Base-by-base conservation (phyloP, 2,888 invertebrate genomes). In the Ganaspis brasiliensis region DNA sequence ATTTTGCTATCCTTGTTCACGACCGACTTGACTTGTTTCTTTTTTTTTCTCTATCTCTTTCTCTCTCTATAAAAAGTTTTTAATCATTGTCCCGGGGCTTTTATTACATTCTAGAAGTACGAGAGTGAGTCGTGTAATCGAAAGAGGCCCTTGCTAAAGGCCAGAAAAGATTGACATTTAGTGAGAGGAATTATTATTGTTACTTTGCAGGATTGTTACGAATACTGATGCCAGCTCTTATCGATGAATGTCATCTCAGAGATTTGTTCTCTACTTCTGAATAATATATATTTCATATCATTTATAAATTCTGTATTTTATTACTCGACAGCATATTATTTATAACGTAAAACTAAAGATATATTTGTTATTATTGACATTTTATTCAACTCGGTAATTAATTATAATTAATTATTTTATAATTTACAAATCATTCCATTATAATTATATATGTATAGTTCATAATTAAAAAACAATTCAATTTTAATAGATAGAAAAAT, bases 111-210 rank as follows among this genome's bases (percentile, higher is more conserved):
- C 63, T 63, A 63, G 16, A 12, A 16, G 40, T 63, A 35, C 16
- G 19, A 35, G 52, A 52, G 45, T 40, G 21, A 63, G 5, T 40
- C 63, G 63, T 40, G 45, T 40, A 45, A 63, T 63, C n/a, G 63
- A 63, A 63, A 63, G 26, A 21, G 8, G 40, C 8, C 24, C 24
- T 40, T 63, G 37, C 12, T 63, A 63, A 63, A 63, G 40, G 63
- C 63, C 63, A 40, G 61, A 21, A 19, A 40, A 63, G 63, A 63
- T 40, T 63, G 63, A 40, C 63, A 63, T 63, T 63, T 63, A 63
- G 63, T n/a, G 49, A 63, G 24, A 63, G 63, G 63, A 37, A 63
- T 63, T 63, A 63, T 63, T 63, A 19, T 63, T 63, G 31, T 31
- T 31, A 31, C 59, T 21, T 45, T 14, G 40, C 14, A 2, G 14